phyloP scores from a whole-genome alignment of 2,888 invertebrate species.

The Himalopsyche japonica region DNA sequence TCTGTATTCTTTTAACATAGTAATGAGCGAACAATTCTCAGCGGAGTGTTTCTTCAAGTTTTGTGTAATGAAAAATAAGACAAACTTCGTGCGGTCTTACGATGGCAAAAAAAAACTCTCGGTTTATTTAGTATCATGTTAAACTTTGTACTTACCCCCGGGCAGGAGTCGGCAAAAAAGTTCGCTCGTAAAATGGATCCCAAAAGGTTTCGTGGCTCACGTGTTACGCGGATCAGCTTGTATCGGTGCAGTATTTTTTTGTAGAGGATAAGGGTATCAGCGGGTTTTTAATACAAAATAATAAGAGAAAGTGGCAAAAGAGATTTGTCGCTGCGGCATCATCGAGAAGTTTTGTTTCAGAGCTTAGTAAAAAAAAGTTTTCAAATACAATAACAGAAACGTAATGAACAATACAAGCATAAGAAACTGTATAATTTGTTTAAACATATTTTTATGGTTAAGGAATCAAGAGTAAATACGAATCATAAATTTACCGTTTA shows the following conservation, averaged over 20 bases:
- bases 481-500: no score
- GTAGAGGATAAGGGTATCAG: neutral
- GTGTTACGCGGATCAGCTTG: neutral
- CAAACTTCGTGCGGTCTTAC: neutral
- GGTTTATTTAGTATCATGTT: neutral
- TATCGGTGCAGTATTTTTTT: neutral
- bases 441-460: no score
- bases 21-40: neutral
- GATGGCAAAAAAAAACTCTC: neutral
- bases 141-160: neutral
- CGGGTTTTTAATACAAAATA: neutral
- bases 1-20: neutral
- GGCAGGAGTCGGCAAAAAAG: constrained; percentile 3
- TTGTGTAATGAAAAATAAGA: neutral
- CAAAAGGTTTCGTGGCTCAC: constrained; percentile 12
- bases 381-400: no score
- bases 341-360: neutral
- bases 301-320: neutral
- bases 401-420: no score
- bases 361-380: neutral
- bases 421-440: no score
- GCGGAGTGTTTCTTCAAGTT: neutral
- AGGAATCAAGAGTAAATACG: no score
- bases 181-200: constrained; percentile 15
- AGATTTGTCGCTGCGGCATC: neutral